Base-by-base conservation (phyloP, 2,113 vertebrate species). In the Leptosomus discolor region DNA sequence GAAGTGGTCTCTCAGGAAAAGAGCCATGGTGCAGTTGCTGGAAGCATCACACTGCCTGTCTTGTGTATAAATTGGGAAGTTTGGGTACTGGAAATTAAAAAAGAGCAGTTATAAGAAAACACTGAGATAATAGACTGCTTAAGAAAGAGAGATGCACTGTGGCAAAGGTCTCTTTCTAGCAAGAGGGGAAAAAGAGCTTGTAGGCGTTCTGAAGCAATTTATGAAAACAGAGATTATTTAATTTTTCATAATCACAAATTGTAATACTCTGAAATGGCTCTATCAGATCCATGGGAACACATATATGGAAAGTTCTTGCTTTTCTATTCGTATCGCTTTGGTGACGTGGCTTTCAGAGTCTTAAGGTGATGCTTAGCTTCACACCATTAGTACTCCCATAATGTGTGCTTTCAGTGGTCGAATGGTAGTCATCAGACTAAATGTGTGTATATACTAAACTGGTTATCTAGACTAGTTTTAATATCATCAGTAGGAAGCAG, bases 41-140 rank as follows among this genome's bases (percentile, higher is more conserved):
- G 61, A 82, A 88, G 46, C n/a, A 92, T 26, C 71, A 56, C 50
- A 50, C 27, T 91, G 45, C 21, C 60, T 91, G 30, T 91, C 79
- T 89, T 92, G 37, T n/a, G 74, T 73, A 96, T 85, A 92, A 96
- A 89, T 53, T 85, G 61, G 83, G 53, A 81, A 82, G 29, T 95
- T 94, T 79, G 34, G 68, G 48, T 91, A 92, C 37, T 94, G 36
- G 37, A 43, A 78, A 71, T 87, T 51, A 95, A 96, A 56, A 91
- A 97, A 57, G 57, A 95, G 75, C 22, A 92, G 26, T 56, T 95
- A 78, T 41, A 93, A 95, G 88, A 90, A 96, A 97, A 92, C 26
- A 84, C 32, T 57, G 27, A 41, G 54, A 81, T 84, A 94, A 85
- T 4, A 7, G 48, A 81, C 86, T 58, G 12, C 19, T 50, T 75